Conservation (phyloP, 30 jellyfish, hydroid and myxozoan genomes). For the Phacellophora camtschatica region DNA sequence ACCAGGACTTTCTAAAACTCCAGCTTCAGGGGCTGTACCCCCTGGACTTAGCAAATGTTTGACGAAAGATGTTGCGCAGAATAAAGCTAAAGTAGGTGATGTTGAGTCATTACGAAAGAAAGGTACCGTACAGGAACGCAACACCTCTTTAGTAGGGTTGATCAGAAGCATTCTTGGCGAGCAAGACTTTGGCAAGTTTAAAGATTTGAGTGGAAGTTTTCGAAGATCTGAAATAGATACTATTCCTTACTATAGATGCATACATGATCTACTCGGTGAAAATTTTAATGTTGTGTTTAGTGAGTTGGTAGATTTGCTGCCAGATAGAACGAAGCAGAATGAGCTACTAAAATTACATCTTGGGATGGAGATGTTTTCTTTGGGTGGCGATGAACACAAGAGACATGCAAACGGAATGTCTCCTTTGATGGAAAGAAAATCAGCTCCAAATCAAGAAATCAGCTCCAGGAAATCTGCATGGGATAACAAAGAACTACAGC, state of each 20-base stretch:
- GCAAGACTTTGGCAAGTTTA: constrained; percentile 49
- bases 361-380: neutral
- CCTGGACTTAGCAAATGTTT: neutral
- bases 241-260: constrained; percentile 50
- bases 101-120: neutral
- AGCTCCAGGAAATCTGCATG: constrained; percentile 33
- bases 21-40: neutral
- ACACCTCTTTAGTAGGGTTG: constrained; percentile 57
- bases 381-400: neutral
- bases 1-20: neutral
- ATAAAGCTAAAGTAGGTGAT: neutral
- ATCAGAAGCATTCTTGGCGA: constrained; percentile 44
- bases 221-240: constrained; percentile 74
- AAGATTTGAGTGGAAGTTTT: constrained; percentile 77
- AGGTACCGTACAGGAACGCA: constrained; percentile 53
- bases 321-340: constrained; percentile 75
- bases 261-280: constrained; percentile 48
- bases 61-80: neutral
- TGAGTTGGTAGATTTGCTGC: constrained; percentile 88
- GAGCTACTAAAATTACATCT: constrained; percentile 57
- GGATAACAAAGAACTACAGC: neutral
- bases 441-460: neutral
- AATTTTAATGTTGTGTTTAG: constrained; percentile 69
- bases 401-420: neutral
- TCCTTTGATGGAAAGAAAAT: neutral